Evolutionary conservation across 2,113 vertebrate genomes (phyloP), one percentile per base, ranked within the genome.

Genomic region (Oriolus oriolus): DNA sequence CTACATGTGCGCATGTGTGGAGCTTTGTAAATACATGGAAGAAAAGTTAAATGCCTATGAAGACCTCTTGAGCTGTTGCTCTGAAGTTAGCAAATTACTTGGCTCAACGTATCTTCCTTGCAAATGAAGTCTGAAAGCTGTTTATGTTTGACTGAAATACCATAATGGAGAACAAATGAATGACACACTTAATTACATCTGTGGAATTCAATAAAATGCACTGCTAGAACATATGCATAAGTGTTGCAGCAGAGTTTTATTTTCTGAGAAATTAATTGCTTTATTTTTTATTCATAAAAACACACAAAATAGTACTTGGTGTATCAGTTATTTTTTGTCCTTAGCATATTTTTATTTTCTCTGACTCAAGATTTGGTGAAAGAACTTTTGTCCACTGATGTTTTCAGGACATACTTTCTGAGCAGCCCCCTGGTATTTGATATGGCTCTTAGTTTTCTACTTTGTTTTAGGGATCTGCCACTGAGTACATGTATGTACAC

Each of bases 131-230:
- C 82, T 87, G 80, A 89, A 96, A 87, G 86, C 86, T 80, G 73
- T 95, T 97, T 87, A 79, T 86, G 77, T 96, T 96, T 93, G 78
- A 91, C 78, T 94, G 87, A 93, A 89, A 88, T 60, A 76, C 61
- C 78, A 71, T 70, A 80, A 93, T 68, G 39, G 71, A 94, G 87
- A 93, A 92, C 89, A 96, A 96, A 92, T 94, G 75, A 96, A 81
- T 90, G 90, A 76, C 89, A 91, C 78, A 59, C 88, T 95, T 96
- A 94, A 94, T 94, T 96, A 93, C 86, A 81, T 90, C 73, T 84
- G 82, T 89, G 60, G 80, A 88, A 90, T 95, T 92, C 90, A 96
- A 93, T 86, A 92, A 92, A 96, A 92, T 54, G 44, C 27, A 11
- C 61, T 88, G 87, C 47, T 86, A 83, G 87, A 96, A 63, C 92